phyloP scores from a whole-genome alignment of 2,888 invertebrate genomes.

The Diaphora mendica region DNA sequence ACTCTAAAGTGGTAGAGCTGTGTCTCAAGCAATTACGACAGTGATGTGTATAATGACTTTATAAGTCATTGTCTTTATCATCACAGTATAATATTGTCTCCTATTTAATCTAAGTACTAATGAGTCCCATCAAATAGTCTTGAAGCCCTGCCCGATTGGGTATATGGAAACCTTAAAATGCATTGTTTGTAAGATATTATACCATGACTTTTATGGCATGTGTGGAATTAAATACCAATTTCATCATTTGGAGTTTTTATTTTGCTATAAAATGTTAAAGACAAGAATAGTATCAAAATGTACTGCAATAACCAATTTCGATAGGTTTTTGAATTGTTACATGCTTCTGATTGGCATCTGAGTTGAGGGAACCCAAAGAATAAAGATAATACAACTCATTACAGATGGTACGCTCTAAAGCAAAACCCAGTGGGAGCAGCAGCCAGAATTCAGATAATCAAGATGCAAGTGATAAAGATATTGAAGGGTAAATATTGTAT shows the following conservation, averaged over 20 bases:
- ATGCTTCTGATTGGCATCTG: background rate
- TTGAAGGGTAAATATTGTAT: constrained; percentile 80
- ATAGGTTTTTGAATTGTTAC: background rate
- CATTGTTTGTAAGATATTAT: constrained; percentile 16
- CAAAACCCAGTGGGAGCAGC: constrained; percentile 75
- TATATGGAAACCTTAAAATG: constrained; percentile 1
- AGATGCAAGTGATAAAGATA: constrained; percentile 77
- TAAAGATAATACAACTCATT: constrained; percentile 59
- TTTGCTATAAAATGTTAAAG: constrained; percentile 28
- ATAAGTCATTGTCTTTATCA: background rate
- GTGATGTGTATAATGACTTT: background rate
- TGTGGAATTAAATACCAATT: constrained; percentile 46
- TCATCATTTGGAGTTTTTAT: constrained; percentile 48
- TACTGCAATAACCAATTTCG: too few relatives aligned
- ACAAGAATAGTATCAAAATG: too few relatives aligned
- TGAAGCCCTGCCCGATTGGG: background rate
- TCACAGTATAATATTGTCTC: background rate
- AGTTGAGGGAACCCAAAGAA: constrained; percentile 17
- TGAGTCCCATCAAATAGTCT: background rate
- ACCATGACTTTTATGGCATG: constrained; percentile 15
- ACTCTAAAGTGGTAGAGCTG: background rate
- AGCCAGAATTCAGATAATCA: constrained; percentile 75
- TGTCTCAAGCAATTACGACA: background rate
- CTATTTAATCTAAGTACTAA: background rate
- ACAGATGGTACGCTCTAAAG: constrained; percentile 83